Percentiles rank a stretch among this genome's conserved stretches.
Evolutionary conservation across 2,888 invertebrate genomes (phyloP).

Genomic region (Melieria picta): DNA sequence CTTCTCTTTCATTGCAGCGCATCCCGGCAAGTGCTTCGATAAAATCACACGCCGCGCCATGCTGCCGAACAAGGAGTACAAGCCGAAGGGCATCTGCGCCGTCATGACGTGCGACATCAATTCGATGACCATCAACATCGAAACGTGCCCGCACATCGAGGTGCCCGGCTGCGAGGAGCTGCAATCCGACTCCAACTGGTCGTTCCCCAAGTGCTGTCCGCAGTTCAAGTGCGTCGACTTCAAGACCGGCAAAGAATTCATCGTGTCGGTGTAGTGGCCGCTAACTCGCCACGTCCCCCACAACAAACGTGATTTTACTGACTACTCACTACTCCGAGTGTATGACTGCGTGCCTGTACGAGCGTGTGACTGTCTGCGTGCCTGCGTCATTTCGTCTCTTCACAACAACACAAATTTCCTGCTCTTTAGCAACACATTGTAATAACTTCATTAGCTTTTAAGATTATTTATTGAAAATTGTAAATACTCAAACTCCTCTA

Average conservation of each 20-base stretch:
- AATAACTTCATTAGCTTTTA: slow-evolving; percentile 28
- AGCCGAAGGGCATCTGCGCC: slow-evolving; percentile 65
- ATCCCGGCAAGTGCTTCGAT: slow-evolving; percentile 65
- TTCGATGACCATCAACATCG: slow-evolving; percentile 60
- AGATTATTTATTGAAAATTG: slow-evolving; percentile 29
- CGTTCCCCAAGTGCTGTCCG: slow-evolving; percentile 64
- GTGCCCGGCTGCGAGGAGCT: slow-evolving; percentile 64
- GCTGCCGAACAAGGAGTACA: slow-evolving; percentile 64
- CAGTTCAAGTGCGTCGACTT: slow-evolving; percentile 63
- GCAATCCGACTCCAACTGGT: slow-evolving; percentile 59
- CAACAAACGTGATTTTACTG: slow-evolving; percentile 41
- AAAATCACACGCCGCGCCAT: slow-evolving; percentile 60
- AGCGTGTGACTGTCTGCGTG: slow-evolving; percentile 17
- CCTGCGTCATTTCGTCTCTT: slow-evolving; percentile 25
- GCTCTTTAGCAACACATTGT: slow-evolving; percentile 9
- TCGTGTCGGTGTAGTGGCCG: slow-evolving; percentile 54
- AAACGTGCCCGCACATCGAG: slow-evolving; percentile 64
- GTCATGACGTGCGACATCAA: slow-evolving; percentile 62
- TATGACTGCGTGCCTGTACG: slow-evolving; percentile 11
- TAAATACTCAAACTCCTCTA: slow-evolving; percentile 22
- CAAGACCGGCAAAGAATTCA: slow-evolving; percentile 62
- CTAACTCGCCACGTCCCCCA: not conserved
- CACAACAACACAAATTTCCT: not conserved
- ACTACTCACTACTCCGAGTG: slow-evolving; percentile 22
- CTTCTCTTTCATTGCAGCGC: slow-evolving; percentile 50